Evolutionary conservation across 2,113 vertebrate genomes (phyloP).

Genomic region (Oenanthe oenanthe): DNA sequence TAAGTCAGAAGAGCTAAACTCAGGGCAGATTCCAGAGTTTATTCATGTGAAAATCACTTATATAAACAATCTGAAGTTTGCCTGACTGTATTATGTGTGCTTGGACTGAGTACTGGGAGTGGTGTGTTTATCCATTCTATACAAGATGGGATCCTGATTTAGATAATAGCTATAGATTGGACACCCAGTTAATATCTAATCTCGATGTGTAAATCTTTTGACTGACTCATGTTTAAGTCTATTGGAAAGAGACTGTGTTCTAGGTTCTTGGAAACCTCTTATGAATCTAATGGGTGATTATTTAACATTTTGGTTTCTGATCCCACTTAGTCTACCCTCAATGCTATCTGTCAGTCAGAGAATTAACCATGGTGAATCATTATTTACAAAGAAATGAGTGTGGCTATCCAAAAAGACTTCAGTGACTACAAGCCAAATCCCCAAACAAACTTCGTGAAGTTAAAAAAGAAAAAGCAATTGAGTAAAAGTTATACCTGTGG

Average conservation of each 20-base stretch:
- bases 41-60: neutral
- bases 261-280: neutral
- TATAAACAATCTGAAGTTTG: neutral
- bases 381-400: neutral
- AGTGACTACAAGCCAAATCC: neutral
- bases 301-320: slow-evolving; percentile 2
- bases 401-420: neutral
- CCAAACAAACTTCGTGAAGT: neutral
- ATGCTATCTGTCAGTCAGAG: neutral
- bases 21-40: neutral
- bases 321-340: neutral
- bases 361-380: neutral
- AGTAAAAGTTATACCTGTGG: neutral
- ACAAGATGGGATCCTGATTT: neutral
- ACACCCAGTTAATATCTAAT: neutral
- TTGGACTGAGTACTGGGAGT: neutral
- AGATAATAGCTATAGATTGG: neutral
- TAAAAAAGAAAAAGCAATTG: neutral
- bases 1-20: neutral
- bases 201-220: neutral
- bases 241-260: neutral
- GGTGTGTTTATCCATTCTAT: neutral
- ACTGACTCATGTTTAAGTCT: neutral
- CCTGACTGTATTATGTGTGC: neutral
- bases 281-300: neutral